These are phyloP conservation scores for Echiichthys vipera DNA, from an alignment of 2,797 vertebrate species.

Conservation along the genomic window DNA sequence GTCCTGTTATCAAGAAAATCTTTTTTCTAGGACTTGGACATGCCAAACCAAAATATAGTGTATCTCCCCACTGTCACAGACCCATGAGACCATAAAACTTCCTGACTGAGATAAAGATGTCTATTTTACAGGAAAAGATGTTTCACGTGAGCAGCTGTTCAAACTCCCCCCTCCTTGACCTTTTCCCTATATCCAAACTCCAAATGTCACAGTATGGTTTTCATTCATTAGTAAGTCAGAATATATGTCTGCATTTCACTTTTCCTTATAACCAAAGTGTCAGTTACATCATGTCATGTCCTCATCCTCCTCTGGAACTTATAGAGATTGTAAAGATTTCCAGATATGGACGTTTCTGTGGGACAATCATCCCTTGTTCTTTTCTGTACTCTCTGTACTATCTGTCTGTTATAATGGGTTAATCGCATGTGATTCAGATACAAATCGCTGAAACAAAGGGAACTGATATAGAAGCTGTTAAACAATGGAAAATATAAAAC, in stretches of 20 bases:
- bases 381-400: constrained; percentile 18
- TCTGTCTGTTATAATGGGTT: constrained; percentile 21
- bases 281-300: constrained; percentile 13
- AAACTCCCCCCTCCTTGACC: constrained; percentile 6
- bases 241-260: constrained; percentile 14
- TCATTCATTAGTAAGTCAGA: constrained; percentile 21
- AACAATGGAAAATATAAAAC: constrained; percentile 11
- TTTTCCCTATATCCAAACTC: constrained; percentile 19
- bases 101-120: constrained; percentile 1
- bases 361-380: constrained; percentile 47
- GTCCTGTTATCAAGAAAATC: not conserved
- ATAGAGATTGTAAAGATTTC: constrained; percentile 14
- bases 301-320: constrained; percentile 2
- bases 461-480: not conserved
- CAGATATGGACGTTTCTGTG: constrained; percentile 9
- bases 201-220: constrained; percentile 48
- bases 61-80: not conserved
- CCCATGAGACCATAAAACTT: not conserved
- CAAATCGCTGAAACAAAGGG: constrained; percentile 1
- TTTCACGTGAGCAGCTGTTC: constrained; percentile 18
- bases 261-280: constrained; percentile 25
- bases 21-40: not conserved
- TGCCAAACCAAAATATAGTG: not conserved
- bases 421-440: constrained; percentile 19
- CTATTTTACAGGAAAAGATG: not conserved